Evolutionary conservation across 2,797 vertebrate species (phyloP).

Genomic region (Pseudochirops corinnae): DNA sequence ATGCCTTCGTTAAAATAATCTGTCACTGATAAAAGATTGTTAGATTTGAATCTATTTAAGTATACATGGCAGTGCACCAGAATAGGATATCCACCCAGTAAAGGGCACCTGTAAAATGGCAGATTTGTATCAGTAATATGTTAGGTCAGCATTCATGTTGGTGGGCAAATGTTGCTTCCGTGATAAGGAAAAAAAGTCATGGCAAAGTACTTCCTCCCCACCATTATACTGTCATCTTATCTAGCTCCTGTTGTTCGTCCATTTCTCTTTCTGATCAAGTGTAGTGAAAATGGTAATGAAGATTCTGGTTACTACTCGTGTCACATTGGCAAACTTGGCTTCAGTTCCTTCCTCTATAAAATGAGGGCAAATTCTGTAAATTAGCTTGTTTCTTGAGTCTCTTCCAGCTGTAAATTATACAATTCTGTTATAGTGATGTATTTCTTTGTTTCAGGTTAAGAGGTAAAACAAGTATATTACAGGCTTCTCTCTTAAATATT

Average conservation of each 20-base stretch:
- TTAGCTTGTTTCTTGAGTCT: background rate
- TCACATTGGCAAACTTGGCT: no score
- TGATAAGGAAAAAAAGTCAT: background rate
- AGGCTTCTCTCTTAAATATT: background rate
- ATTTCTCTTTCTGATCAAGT: slow-evolving; percentile 23
- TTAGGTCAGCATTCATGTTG: slow-evolving; percentile 30
- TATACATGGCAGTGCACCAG: background rate
- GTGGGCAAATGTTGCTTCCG: slow-evolving; percentile 23
- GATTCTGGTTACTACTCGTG: background rate
- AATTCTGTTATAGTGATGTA: background rate
- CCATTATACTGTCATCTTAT: background rate
- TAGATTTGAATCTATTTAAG: slow-evolving; percentile 42
- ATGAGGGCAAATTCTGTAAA: no score
- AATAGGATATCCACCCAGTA: background rate
- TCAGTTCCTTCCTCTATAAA: no score
- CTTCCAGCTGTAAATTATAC: background rate
- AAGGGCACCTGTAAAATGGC: background rate
- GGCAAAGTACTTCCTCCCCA: slow-evolving; percentile 23
- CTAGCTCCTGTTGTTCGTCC: slow-evolving; percentile 34
- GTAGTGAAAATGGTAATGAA: slow-evolving; percentile 52
- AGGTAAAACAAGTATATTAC: slow-evolving; percentile 48
- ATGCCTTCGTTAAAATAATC: slow-evolving; percentile 25
- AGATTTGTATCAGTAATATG: slow-evolving; percentile 11
- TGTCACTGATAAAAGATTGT: slow-evolving; percentile 46
- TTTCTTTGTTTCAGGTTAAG: slow-evolving; percentile 31